Conservation (phyloP, 2,888 invertebrate genomes). For the Acleris sparsana region DNA sequence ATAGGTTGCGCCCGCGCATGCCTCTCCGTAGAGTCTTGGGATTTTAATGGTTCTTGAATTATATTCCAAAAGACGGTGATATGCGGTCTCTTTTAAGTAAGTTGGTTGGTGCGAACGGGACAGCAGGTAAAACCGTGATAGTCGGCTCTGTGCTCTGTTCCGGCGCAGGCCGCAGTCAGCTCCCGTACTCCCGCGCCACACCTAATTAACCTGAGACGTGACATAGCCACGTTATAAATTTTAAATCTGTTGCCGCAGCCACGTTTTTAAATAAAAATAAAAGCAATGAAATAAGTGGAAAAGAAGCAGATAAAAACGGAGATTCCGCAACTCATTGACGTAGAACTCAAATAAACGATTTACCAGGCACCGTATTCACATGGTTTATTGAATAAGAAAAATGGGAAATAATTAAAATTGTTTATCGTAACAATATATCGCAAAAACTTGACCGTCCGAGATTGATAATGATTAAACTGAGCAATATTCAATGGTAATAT, state of each 20-base stretch:
- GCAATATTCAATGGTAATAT: conserved; percentile 24
- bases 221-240: conserved; percentile 74
- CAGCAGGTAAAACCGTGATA: neutral
- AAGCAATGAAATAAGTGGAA: conserved; percentile 45
- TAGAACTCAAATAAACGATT: conserved; percentile 3
- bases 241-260: conserved; percentile 66
- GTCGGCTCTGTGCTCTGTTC: neutral
- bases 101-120: conserved; percentile 10
- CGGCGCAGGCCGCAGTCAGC: conserved; percentile 27
- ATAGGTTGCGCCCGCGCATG: conserved; percentile 61
- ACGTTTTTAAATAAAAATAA: conserved; percentile 58
- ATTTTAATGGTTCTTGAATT: conserved; percentile 5
- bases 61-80: neutral
- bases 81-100: conserved; percentile 14
- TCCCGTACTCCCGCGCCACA: conserved; percentile 56
- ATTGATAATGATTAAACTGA: neutral
- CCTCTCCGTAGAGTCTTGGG: conserved; percentile 40
- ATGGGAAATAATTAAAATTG: neutral
- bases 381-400: neutral
- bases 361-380: neutral
- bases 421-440: neutral
- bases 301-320: conserved; percentile 43
- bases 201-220: conserved; percentile 78
- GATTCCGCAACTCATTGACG: conserved; percentile 28
- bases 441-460: neutral